These are phyloP conservation scores for Theocolax elegans DNA, from an alignment of 1,140 invertebrate genomes.

Conservation along the genomic window DNA sequence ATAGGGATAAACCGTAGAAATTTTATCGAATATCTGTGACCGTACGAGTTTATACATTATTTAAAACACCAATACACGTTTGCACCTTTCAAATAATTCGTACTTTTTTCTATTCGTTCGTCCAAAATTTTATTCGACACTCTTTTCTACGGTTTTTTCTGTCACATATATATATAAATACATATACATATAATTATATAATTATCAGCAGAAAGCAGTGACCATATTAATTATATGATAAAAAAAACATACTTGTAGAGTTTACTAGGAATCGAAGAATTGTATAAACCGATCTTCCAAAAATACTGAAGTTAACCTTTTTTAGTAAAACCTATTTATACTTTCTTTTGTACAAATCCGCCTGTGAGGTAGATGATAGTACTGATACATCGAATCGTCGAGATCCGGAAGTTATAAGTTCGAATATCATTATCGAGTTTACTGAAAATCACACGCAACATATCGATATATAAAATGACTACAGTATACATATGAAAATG, in stretches of 20 bases:
- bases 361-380: slow-evolving; percentile 17
- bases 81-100: background rate
- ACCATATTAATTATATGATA: slow-evolving; percentile 38
- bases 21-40: slow-evolving; percentile 51
- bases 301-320: slow-evolving; percentile 27
- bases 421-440: slow-evolving; percentile 9
- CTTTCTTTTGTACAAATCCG: slow-evolving; percentile 38
- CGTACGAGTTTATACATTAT: slow-evolving; percentile 4
- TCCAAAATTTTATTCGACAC: slow-evolving; percentile 21
- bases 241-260: slow-evolving; percentile 27
- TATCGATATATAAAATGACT: slow-evolving; percentile 3
- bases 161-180: slow-evolving; percentile 9
- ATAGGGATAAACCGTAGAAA: slow-evolving; percentile 45
- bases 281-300: slow-evolving; percentile 38
- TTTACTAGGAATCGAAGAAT: background rate
- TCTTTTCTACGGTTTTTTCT: slow-evolving; percentile 33
- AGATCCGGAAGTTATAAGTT: slow-evolving; percentile 19
- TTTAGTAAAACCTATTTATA: slow-evolving; percentile 38
- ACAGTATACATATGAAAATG: slow-evolving; percentile 4
- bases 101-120: background rate
- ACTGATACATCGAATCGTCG: slow-evolving; percentile 20
- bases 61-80: too few species aligned
- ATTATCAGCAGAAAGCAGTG: slow-evolving; percentile 35
- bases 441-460: background rate
- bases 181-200: slow-evolving; percentile 16